Conservation (phyloP, 2,888 invertebrate species). For the Caenorhabditis sulstoni region DNA sequence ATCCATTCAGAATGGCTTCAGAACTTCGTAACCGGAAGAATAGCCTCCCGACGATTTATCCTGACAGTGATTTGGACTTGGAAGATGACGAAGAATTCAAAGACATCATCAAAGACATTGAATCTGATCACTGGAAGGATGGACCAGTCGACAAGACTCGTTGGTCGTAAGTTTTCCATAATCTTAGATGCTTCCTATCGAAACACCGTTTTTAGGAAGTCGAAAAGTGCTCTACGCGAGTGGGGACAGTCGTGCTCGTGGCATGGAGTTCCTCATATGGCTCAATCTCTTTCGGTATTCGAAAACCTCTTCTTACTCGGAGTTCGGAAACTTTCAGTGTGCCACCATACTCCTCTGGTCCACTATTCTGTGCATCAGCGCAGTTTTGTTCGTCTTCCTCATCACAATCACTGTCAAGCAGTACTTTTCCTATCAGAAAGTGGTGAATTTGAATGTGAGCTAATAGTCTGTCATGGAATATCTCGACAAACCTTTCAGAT, state of each 20-base stretch:
- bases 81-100: conserved; percentile 45
- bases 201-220: conserved; percentile 36
- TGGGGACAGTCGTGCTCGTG: conserved; percentile 55
- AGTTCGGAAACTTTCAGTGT: conserved; percentile 24
- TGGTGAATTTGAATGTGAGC: conserved; percentile 44
- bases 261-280: conserved; percentile 61
- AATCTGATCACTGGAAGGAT: conserved; percentile 47
- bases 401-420: conserved; percentile 51
- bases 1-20: conserved; percentile 19
- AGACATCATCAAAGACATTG: conserved; percentile 55
- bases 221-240: conserved; percentile 41
- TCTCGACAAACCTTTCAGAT: conserved; percentile 34
- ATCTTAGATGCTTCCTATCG: neutral
- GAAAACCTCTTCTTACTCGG: neutral
- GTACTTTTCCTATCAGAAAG: conserved; percentile 46
- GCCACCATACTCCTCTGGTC: conserved; percentile 52
- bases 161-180: conserved; percentile 33
- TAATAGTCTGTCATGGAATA: no score
- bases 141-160: conserved; percentile 32
- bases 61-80: conserved; percentile 11
- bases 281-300: conserved; percentile 48
- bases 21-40: conserved; percentile 40
- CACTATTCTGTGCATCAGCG: conserved; percentile 35
- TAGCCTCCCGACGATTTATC: conserved; percentile 3
- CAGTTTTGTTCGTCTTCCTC: conserved; percentile 50